phyloP scores from a whole-genome alignment of 2,888 invertebrate species.

The Sesia bembeciformis region DNA sequence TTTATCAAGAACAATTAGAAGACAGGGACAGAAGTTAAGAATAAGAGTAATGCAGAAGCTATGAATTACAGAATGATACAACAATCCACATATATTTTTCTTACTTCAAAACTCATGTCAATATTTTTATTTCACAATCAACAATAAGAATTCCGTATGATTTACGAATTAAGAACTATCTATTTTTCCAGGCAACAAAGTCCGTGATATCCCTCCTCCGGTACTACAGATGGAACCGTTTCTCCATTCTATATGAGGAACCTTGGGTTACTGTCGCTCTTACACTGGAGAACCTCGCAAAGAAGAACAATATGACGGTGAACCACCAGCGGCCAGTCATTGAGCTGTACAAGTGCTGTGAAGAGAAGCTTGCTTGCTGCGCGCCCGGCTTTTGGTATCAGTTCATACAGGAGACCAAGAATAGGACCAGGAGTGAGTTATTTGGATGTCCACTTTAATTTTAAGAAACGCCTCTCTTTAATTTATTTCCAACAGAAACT shows the following conservation, averaged over 20 bases:
- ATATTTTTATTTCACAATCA: no score
- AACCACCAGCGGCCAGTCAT: slow-evolving; percentile 83
- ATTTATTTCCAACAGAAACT: no score
- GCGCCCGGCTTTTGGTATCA: slow-evolving; percentile 87
- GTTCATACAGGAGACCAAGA: slow-evolving; percentile 88
- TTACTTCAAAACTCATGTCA: no score
- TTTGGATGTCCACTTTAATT: neutral
- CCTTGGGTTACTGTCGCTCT: slow-evolving; percentile 87
- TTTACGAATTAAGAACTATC: no score
- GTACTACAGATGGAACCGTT: slow-evolving; percentile 95
- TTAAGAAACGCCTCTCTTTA: no score
- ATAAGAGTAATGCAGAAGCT: no score
- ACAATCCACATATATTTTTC: no score
- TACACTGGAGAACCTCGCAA: slow-evolving; percentile 84
- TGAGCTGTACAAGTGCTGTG: slow-evolving; percentile 85
- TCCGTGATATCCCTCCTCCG: slow-evolving; percentile 92
- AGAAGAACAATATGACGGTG: slow-evolving; percentile 85
- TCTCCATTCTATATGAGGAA: slow-evolving; percentile 90
- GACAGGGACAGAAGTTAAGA: no score
- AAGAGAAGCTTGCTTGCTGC: slow-evolving; percentile 83
- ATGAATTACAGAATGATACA: no score
- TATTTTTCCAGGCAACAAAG: slow-evolving; percentile 83
- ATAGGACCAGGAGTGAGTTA: slow-evolving; percentile 85
- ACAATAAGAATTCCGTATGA: no score
- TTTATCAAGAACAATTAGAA: no score